Evolutionary conservation across 2,888 invertebrate species (phyloP), one percentile per base, ranked within the genome.

Genomic region (Nasonia oneida): DNA sequence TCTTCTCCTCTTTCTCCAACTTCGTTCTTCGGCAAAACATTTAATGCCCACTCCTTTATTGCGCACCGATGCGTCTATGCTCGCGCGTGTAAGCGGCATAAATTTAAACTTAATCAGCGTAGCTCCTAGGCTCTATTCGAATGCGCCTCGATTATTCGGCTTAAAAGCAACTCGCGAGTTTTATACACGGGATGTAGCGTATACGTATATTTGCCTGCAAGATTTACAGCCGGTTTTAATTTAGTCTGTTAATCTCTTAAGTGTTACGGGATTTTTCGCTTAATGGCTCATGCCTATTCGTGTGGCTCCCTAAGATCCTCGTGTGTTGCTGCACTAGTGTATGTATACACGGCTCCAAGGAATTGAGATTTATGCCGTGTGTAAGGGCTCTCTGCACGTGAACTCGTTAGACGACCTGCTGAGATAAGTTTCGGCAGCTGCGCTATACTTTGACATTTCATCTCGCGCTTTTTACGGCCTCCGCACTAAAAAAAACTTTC

Each of bases 91-190:
- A 81, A 64, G n/a, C 39, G 47, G 70, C 70, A 77, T 83, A 83
- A 77, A 83, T 83, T 83, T 77, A 57, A 83, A 83, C 77, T 71
- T 77, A 77, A 83, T 77, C 77, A 71, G 83, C 61, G 12, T 23
- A 14, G 33, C 33, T 33, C 76, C 3, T 37, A 3, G 37, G 4
- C 37, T 37, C 37, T 74, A 67, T 82, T 82, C 67, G 18, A 82
- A 82, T 76, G 39, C 42, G 39, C 42, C 23, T 23, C 64, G 39
- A 73, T 73, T 57, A 73, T 61, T 73, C 50, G 50, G 50, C 39
- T 23, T 18, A 15, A n/a, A 37, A 8, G 71, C 39, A 71, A 33
- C 18, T 18, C 0, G 18, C 15, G 10, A 74, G 10, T 29, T 74
- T 73, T 61, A 80, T 57, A 81, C 18, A 33, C 33, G 37, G 3